A percentile compares a stretch with the other conserved stretches of the same genome.
phyloP scores from a whole-genome alignment of 2,113 vertebrate genomes.

The Istiophorus platypterus region DNA sequence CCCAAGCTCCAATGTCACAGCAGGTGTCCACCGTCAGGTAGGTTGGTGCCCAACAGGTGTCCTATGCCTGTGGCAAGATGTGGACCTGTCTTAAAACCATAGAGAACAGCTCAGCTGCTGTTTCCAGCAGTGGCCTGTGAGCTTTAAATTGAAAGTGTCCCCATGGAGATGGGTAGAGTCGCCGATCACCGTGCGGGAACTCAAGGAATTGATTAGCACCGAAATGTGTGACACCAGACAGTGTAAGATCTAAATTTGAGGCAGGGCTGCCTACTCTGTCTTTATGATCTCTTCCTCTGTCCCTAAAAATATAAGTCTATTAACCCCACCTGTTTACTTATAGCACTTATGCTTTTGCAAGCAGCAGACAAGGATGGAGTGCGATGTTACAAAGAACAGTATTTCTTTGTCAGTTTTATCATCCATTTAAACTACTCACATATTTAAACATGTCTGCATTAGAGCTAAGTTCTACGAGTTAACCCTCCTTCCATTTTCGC shows the following conservation, averaged over 20 bases:
- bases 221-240: not conserved
- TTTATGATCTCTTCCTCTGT: constrained; percentile 11
- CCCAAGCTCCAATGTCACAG: constrained; percentile 2
- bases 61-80: constrained; percentile 2
- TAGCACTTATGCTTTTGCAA: not conserved
- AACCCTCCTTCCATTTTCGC: not conserved
- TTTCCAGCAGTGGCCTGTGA: not conserved
- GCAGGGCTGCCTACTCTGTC: not conserved
- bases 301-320: constrained; percentile 16
- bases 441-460: not conserved
- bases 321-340: constrained; percentile 14
- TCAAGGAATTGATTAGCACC: not conserved
- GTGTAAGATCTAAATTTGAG: not conserved
- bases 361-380: not conserved
- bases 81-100: not conserved
- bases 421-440: constrained; percentile 6
- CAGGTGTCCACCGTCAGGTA: constrained; percentile 20
- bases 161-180: not conserved
- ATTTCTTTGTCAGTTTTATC: too few relatives aligned
- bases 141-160: not conserved
- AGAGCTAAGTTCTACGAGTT: constrained; percentile 7
- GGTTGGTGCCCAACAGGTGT: too few relatives aligned
- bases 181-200: not conserved
- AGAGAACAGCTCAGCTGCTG: not conserved
- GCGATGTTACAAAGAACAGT: too few relatives aligned